Evolutionary conservation across 2,113 vertebrate species (phyloP).

Genomic region (Sapayoa aenigma): DNA sequence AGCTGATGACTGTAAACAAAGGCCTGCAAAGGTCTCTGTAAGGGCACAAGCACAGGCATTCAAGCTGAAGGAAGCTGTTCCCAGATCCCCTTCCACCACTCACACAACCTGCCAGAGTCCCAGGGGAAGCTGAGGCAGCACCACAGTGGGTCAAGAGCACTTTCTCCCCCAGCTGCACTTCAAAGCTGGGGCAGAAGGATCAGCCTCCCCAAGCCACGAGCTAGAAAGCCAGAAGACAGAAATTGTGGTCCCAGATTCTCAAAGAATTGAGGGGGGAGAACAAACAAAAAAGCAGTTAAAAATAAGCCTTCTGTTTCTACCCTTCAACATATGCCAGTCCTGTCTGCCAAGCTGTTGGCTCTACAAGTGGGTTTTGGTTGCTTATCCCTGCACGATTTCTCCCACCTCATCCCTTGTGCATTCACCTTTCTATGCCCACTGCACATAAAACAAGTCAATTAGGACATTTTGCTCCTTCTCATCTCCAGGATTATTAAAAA

Average conservation of each 20-base stretch:
- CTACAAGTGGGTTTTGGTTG: not conserved
- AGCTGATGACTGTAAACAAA: not conserved
- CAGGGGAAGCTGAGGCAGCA: slow-evolving; percentile 9
- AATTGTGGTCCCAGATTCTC: not conserved
- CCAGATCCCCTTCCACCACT: not conserved
- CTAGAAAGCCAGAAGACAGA: no score
- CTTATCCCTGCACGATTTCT: not conserved
- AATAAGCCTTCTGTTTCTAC: not conserved
- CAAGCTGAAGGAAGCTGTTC: not conserved
- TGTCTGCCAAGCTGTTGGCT: not conserved
- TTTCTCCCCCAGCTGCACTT: not conserved
- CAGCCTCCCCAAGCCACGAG: not conserved
- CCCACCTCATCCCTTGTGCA: not conserved
- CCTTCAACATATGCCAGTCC: not conserved
- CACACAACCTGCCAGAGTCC: not conserved
- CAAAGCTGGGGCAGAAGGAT: not conserved
- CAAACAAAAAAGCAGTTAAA: not conserved
- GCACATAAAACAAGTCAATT: not conserved
- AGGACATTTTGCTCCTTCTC: not conserved
- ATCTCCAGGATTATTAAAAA: not conserved
- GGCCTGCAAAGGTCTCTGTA: not conserved
- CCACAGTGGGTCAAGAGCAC: not conserved
- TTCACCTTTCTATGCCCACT: not conserved
- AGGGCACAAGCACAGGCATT: not conserved
- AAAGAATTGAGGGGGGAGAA: not conserved